Base-by-base conservation (phyloP, 1,140 invertebrate genomes). In the Octopus bimaculoides region DNA sequence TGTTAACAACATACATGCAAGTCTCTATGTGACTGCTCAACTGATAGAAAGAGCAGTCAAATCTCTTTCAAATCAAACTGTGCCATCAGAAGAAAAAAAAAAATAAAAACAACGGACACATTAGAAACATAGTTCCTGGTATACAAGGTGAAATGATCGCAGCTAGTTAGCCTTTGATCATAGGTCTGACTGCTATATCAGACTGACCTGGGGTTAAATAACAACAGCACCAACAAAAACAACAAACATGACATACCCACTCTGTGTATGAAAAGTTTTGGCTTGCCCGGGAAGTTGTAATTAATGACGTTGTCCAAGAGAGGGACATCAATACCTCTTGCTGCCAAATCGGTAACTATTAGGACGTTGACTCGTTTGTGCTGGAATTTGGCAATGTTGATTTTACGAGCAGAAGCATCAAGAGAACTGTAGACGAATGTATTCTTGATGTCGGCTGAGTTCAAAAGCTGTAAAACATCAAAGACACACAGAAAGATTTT, bases 241-340 rank as follows among this genome's bases (percentile, higher is more conserved):
- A 61, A 61, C 17, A 61, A 12, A 61, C 9, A 61, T 71, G 17
- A 93, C 94, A 92, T 90, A 96, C 96, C 98, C 79, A 99, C 98
- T 93, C 98, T 93, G 90, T 99, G 98, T 52, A 99, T 95, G 92
- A 99, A 99, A 10, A 99, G 91, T 91, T 99, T 99, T 0, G 96
- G 93, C 90, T 98, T 99, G 0, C 95, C 94, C 0, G 98, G 98
- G 88, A 99, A 99, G 92, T 99, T 95, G 85, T 94, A 97, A 90
- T 99, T 99, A 73, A 99, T 97, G 5, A 99, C 98, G 88, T 95
- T 96, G 87, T 99, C 98, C 79, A 99, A 90, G 81, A 96, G 92
- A 0, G 98, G 98, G 87, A 99, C 96, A 90, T 99, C 98, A 55
- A 99, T 95, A 80, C 98, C 98, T 87, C 98, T 91, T 1, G 98